Evolutionary conservation across 2,888 invertebrate genomes (phyloP), one percentile per base, ranked within the genome.

Genomic region (Rhabditoides inermis): DNA sequence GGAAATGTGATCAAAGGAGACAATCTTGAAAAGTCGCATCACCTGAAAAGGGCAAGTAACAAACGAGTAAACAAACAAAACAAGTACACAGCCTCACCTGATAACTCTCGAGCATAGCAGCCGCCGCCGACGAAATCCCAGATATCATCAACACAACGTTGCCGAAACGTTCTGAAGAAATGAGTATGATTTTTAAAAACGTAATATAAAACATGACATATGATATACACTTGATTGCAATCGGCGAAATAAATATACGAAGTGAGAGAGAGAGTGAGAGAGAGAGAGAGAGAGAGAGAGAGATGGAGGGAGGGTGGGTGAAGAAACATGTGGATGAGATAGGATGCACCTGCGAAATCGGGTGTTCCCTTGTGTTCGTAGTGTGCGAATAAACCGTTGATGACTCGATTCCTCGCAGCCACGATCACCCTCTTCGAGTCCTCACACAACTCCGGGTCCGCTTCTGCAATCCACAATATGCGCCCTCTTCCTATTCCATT

Each of bases 11-110:
- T 74, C 74, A 53, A 74, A 74, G 23, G 63, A 59, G 5, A 67
- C 73, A 39, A 74, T 66, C 55, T 73, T 68, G 64, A 74, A 74
- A 15, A 73, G 59, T 3, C 72, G 62, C 72, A 72, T 72, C 32
- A 71, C 64, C 64, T 66, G 54, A 4, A 63, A 40, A 2, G 30
- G 12, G n/a, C n/a, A n/a, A n/a, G n/a, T n/a, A n/a, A n/a, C n/a
- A n/a, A n/a, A n/a, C n/a, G n/a, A n/a, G n/a, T n/a, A n/a, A n/a
- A n/a, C n/a, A n/a, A n/a, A n/a, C 25, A 25, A 46, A 1, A 36
- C 18, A 49, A 44, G 26, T 28, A 35, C 30, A 27, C 4, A 2
- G 10, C 26, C 36, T 35, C 15, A 64, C 64, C 51, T 68, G 68
- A 56, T 70, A 69, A 30, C 61, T 63, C 50, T 72, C 71, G 6